Evolutionary conservation across 2,113 vertebrate genomes (phyloP).

Genomic region (Sceloporus tristichus): DNA sequence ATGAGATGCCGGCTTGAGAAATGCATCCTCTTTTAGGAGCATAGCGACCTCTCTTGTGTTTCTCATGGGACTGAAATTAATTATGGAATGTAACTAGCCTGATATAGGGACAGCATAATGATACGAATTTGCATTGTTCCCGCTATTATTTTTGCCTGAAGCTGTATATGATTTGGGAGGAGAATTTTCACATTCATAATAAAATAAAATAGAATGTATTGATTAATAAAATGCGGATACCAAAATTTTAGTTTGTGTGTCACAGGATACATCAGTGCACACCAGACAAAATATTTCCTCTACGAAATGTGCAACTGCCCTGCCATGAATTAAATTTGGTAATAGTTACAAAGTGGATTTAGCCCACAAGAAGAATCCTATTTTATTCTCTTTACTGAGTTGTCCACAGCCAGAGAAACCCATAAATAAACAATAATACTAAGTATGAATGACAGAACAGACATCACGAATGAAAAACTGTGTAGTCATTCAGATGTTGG

Average conservation of each 20-base stretch:
- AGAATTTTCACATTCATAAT: background rate
- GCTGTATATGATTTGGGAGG: background rate
- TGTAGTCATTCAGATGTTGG: background rate
- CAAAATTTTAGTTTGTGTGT: background rate
- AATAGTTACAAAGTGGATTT: background rate
- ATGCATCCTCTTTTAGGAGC: background rate
- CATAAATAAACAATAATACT: background rate
- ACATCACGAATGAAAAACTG: background rate
- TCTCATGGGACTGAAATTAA: conserved; percentile 26
- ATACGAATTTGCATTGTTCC: background rate
- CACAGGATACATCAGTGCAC: background rate
- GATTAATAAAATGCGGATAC: background rate
- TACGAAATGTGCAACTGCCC: background rate
- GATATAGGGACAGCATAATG: background rate
- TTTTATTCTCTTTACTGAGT: background rate
- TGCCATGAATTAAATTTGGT: background rate
- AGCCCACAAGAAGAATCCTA: background rate
- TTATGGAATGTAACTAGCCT: conserved; percentile 12
- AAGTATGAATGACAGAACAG: background rate
- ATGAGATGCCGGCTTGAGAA: conserved; percentile 5
- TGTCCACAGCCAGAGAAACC: background rate
- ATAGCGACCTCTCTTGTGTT: conserved; percentile 6
- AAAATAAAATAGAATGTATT: background rate
- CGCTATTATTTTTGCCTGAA: background rate
- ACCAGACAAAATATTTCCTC: background rate